Percentiles rank a stretch among this genome's conserved stretches.
Evolutionary conservation across 2,113 vertebrate genomes (phyloP).

Genomic region (Irena cyanogastra): DNA sequence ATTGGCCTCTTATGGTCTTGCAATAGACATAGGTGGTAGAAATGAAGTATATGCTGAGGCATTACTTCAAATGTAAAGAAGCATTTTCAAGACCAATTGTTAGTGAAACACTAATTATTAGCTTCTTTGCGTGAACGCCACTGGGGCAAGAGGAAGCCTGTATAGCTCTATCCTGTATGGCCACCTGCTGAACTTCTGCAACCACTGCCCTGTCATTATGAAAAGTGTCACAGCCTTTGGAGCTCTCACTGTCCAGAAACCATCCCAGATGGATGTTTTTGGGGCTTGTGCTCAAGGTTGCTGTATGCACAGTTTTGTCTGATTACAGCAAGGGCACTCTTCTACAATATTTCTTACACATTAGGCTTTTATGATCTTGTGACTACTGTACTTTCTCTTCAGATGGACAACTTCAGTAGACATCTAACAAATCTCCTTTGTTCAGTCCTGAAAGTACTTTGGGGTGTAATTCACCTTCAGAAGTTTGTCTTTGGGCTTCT

Average conservation of each 20-base stretch:
- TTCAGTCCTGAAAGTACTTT: background rate
- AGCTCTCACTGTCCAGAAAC: background rate
- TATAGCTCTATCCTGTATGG: background rate
- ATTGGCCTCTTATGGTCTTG: background rate
- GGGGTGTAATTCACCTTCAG: background rate
- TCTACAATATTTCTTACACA: background rate
- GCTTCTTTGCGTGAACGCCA: background rate
- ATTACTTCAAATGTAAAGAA: background rate
- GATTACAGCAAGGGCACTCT: background rate
- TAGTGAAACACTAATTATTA: background rate
- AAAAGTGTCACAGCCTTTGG: background rate
- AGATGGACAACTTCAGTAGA: background rate
- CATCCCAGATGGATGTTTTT: background rate
- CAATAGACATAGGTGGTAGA: background rate
- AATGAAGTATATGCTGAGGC: background rate
- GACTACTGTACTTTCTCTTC: background rate
- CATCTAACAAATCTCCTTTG: background rate
- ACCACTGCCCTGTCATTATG: fast-evolving
- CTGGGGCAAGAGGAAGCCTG: fast-evolving
- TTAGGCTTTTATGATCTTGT: background rate
- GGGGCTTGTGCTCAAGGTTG: background rate
- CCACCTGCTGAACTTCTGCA: background rate
- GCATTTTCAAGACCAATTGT: background rate
- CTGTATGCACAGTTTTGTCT: background rate
- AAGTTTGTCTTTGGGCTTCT: background rate